Evolutionary conservation across 2,113 vertebrate genomes (phyloP), one percentile per base, ranked within the genome.

Genomic region (Regulus satrapa): DNA sequence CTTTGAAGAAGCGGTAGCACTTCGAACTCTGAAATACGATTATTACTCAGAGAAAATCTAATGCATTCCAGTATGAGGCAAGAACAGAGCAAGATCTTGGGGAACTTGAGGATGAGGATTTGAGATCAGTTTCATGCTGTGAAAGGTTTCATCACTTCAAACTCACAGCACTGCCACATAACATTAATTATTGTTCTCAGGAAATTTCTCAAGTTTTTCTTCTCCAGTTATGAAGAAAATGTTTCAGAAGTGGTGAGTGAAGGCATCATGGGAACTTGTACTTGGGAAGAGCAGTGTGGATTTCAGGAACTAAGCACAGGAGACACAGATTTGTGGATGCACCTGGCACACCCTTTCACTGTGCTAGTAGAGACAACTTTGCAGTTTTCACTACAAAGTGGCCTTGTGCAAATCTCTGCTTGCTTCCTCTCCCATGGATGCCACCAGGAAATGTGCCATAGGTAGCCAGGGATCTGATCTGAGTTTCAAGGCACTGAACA

Each of bases 361-460:
- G 5, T 10, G 45, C 12, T 64, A 9, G 14, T 20, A 32, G 29
- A 71, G 26, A 66, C 9, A 25, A 4, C 11, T 74, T 69, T 58
- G 9, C 43, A 41, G 8, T 17, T 3, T 68, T 25, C 34, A 5
- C 23, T 41, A 36, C 17, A 46, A 66, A 88, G 17, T 61, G 10
- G 2, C 18, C 8, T 38, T 52, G 4, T 24, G n/a, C 18, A 41
- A 40, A 34, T 25, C 63, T 68, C 18, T 63, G 5, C 17, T 59
- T 54, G 12, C 23, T 29, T 13, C 11, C 3, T 75, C 12, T 40
- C 31, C 36, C 19, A 41, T 20, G 32, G 4, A 5, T 51, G 10
- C 10, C 45, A 41, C 40, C 8, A 40, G 9, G 2, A 79, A 45
- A 45, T 12, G 19, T 2, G 0, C 5, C 7, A 32, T 2, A 68